Base-by-base conservation (phyloP, 2,888 invertebrate species). In the Ceriagrion tenellum region DNA sequence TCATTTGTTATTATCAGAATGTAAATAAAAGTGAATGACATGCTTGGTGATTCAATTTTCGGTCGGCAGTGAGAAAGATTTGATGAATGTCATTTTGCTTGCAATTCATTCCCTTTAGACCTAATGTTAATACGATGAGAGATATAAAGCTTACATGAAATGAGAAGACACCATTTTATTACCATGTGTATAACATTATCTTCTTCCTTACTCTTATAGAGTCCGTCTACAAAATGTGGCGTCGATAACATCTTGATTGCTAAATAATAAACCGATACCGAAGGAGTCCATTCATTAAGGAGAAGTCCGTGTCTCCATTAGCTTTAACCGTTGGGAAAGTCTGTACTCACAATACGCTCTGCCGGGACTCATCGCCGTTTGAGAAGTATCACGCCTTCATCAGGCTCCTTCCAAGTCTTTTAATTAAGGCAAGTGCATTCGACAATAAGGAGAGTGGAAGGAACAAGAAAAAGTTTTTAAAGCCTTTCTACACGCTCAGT, bases 381-480 rank as follows among this genome's bases (percentile, higher is more conserved):
- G 81, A 81, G 35, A 81, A 30, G 81, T 16, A 6, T 35, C 35
- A 13, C 81, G 35, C 26, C 12, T 8, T 26, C 81, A 81, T 93
- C 69, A n/a, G 47, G n/a, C 93, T 74, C n/a, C 69, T 93, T 12
- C 59, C 69, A 26, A 69, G 93, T 93, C 69, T 40, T 93, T 74
- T 93, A 93, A 93, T 93, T 93, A 40, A n/a, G 55, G 26, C 47
- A 47, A 93, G 93, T 93, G 93, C 93, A 93, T 81, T 81, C 81
- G 81, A 81, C 81, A 81, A 81, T 81, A 81, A 81, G 81, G 20
- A 81, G 81, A 30, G 35, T n/a, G 81, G 20, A 81, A 81, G 81
- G 35, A 35, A 81, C 2, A 10, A 26, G 81, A 81, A 81, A 81
- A 81, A 81, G 81, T 81, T 81, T 69, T 13, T 35, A 16, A 81